Base-by-base conservation (phyloP, 2,113 vertebrate genomes). In the Phalacrocorax aristotelis region DNA sequence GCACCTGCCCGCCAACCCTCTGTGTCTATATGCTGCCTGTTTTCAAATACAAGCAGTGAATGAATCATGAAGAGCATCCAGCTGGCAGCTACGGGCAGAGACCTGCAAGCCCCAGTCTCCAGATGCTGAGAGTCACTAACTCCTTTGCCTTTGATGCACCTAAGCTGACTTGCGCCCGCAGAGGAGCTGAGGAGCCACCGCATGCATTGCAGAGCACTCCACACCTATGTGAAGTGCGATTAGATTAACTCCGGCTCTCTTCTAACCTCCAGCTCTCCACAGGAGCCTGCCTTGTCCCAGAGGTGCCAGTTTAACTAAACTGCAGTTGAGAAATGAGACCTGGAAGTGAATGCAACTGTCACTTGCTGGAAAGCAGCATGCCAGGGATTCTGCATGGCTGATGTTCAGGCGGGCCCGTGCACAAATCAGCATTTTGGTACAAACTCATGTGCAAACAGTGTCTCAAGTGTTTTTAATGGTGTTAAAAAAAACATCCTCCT, bases 161-260 rank as follows among this genome's bases (percentile, higher is more conserved):
- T 25, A 2, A 11, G 71, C 65, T 48, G 64, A 15, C 3, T 44
- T 29, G 5, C 0, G 3, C 13, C 25, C 1, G 1, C 22, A 13
- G 32, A 22, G 44, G 48, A 76, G 65, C 76, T 26, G 29, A 42
- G 22, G 49, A 48, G 58, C 57, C 29, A 17, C 51, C 6, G 3
- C 5, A 3, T 0, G 3, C 27, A 3, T 13, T 14, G 42, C 29
- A 40, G 44, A 71, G 87, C 46, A 2, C 52, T 77, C 64, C n/a
- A 16, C 2, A 0, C 2, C 16, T 13, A 5, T 2, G 14, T 22
- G 7, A 61, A 44, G 64, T 6, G 13, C 2, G 2, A n/a, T 8
- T 4, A 23, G 38, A 48, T 22, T 13, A 34, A 38, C 40, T 60
- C 46, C 10, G 6, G 7, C 38, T 10, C 29, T 49, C 51, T 34